Evolutionary conservation across 2,797 vertebrate genomes (phyloP), one percentile per base, ranked within the genome.

Genomic region (Manis pentadactyla): DNA sequence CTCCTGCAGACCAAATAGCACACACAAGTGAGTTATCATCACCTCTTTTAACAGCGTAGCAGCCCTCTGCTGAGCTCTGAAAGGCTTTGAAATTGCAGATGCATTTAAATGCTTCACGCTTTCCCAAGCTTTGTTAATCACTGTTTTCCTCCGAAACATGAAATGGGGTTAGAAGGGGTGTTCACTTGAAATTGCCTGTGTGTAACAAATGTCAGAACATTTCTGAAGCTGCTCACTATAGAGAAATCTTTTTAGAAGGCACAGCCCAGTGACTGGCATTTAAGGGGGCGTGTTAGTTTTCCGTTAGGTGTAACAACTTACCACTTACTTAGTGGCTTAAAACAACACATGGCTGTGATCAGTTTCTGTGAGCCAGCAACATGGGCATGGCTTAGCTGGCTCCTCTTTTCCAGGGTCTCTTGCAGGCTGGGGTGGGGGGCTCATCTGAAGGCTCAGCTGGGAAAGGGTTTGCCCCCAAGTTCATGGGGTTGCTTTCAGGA

Each of bases 111-210:
- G 59, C 31, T 71, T 69, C 87, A 17, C 1, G 3, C 39, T 84
- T 59, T 39, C 61, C 78, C 51, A 51, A 39, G 42, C 79, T 84
- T 42, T 77, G 71, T 61, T 77, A 84, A 84, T 84, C 79, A 84
- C 87, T 53, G 53, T 42, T 90, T 94, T 78, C 71, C n/a, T 25
- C 59, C 87, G 42, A 23, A 19, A 94, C 79, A 49, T 29, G 53
- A 77, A 85, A 83, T 53, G 21, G 63, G 87, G 87, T 37, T 27
- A n/a, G 1, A 12, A 51, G 79, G 31, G 39, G 61, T 69, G 34
- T 77, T 68, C 29, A 2, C 53, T 77, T 27, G 61, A 85, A 77
- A 85, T 42, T 85, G 61, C n/a, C 71, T n/a, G 21, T 34, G n/a
- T 53, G 71, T 51, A 66, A 27, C 53, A 83, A 68, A 49, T 37